Percentiles rank a stretch among this genome's conserved stretches.
phyloP scores from a whole-genome alignment of 2,113 vertebrate genomes.

The Pedetes capensis region DNA sequence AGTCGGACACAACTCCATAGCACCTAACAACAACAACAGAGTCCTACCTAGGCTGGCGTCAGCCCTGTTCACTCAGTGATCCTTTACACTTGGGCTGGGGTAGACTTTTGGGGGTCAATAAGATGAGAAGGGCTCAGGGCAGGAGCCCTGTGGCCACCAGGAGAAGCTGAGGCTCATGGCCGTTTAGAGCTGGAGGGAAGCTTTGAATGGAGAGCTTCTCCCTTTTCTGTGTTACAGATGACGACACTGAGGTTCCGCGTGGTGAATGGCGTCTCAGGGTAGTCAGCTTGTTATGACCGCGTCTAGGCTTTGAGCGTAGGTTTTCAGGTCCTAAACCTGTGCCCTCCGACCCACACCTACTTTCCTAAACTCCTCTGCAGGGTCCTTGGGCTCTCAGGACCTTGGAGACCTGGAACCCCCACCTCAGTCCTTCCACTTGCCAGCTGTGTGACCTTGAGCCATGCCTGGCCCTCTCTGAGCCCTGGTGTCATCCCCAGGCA shows the following conservation, averaged over 20 bases:
- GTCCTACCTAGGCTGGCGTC: no score
- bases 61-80: no score
- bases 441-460: background rate
- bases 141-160: background rate
- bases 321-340: background rate
- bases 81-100: background rate
- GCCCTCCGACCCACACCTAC: background rate
- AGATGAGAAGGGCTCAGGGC: background rate
- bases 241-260: background rate
- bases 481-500: background rate
- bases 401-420: background rate
- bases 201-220: background rate
- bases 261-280: background rate
- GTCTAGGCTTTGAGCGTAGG: background rate
- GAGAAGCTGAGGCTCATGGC: background rate
- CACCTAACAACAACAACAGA: no score
- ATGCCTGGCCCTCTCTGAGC: background rate
- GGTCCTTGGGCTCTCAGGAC: accelerated
- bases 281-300: background rate
- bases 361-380: background rate
- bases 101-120: background rate
- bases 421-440: background rate
- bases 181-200: background rate
- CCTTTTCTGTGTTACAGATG: background rate
- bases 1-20: no score